Base-by-base conservation (phyloP, 2,888 invertebrate genomes). In the Philopedon plagiatum region DNA sequence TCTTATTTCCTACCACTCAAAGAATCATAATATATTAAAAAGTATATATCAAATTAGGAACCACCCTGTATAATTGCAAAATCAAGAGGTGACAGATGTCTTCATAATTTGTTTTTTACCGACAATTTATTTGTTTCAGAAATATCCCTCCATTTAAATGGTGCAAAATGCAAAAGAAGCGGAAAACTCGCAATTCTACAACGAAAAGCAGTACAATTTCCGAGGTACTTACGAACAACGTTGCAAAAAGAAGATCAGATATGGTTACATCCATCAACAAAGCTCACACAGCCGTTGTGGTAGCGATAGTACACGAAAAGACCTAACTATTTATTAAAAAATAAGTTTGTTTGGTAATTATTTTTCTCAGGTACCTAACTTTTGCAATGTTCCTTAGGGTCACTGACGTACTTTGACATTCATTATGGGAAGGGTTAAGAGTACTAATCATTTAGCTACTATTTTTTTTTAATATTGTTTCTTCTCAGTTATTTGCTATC, bases 191-290 rank as follows among this genome's bases (percentile, higher is more conserved):
- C 9, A 72, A 54, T 19, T 77, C 78, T n/a, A 87, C 88, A 73
- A 89, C 88, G 0, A 86, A 89, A 32, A 86, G 89, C 76, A 89
- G 88, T 37, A 83, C 81, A 67, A 80, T 80, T 68, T 76, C 83
- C 61, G 83, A 83, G 75, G 81, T 83, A 72, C 73, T 83, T 54
- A 82, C 83, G 2, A 81, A 76, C 44, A 54, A 69, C 37, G 64
- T 67, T 2, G 41, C 56, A 9, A 73, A 73, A 60, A 51, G 72
- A 32, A 32, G 75, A 41, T 74, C 76, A 1, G 76, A 76, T 23
- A 75, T 75, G 60, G 65, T 77, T 5, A 74, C 73, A 9, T 57
- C 77, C 0, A 74, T 74, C 9, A 75, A 74, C 39, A 76, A 78
- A 49, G 76, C 75, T 21, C 80, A 80, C 57, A 74, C 80, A 2